Percentiles rank a stretch among this genome's conserved stretches.
phyloP scores from a whole-genome alignment of 64 coral and sea anemone genomes.

The Pocillopora damicornis region DNA sequence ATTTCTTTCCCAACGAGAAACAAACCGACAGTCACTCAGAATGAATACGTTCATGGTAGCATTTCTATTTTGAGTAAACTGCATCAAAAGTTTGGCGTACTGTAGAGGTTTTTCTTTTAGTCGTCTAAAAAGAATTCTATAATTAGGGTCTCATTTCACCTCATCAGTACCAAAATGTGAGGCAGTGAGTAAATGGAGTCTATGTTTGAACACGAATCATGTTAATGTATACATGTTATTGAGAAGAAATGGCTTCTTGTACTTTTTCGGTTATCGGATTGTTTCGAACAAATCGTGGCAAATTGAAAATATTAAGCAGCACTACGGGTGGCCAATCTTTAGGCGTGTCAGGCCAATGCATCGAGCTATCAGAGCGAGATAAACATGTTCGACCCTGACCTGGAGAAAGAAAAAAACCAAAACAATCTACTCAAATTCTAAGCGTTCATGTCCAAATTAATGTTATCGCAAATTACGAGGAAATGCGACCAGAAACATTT shows the following conservation, averaged over 20 bases:
- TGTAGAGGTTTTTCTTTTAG: neutral
- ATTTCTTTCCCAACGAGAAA: neutral
- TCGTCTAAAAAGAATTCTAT: neutral
- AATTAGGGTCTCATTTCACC: neutral
- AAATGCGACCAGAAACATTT: constrained; percentile 52
- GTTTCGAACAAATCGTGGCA: constrained; percentile 22
- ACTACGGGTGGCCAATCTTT: constrained; percentile 13
- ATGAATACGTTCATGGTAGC: neutral
- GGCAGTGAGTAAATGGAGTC: neutral
- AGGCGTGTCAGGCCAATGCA: constrained; percentile 15
- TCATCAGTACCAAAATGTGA: neutral
- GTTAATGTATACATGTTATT: constrained; percentile 2
- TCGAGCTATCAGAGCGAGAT: constrained; percentile 13
- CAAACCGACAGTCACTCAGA: neutral
- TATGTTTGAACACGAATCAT: constrained; percentile 6
- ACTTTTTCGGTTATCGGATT: constrained; percentile 8
- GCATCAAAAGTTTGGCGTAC: neutral
- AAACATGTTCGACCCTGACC: neutral
- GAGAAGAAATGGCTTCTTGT: neutral
- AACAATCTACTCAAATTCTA: constrained; percentile 46
- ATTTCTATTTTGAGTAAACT: neutral
- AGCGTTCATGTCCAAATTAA: constrained; percentile 61
- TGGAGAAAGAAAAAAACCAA: constrained; percentile 25
- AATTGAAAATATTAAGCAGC: constrained; percentile 21
- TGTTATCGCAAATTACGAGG: constrained; percentile 60